Evolutionary conservation across 2,797 vertebrate species (phyloP), one percentile per base, ranked within the genome.

Genomic region (Myripristis jacobus): DNA sequence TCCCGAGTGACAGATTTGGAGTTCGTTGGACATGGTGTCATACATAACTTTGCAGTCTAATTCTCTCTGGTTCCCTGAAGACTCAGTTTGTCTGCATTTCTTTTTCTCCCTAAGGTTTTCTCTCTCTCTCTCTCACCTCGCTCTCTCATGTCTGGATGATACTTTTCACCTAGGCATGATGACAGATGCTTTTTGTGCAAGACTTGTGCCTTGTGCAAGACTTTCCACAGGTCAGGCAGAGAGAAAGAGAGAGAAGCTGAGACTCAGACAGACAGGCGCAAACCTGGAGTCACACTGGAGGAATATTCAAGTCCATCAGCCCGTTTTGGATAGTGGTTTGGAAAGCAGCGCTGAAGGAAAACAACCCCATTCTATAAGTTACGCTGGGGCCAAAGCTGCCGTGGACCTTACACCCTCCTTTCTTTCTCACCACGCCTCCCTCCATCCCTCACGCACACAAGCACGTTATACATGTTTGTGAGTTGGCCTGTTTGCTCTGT

Each of bases 201-300:
- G n/a, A n/a, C n/a, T n/a, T n/a, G n/a, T n/a, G n/a, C n/a, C n/a
- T n/a, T 43, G 64, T 51, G 57, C 13, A 24, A 66, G 24, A 73
- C 41, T 77, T 79, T 64, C 27, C 66, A 63, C 6, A 68, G 50
- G 69, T 22, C 24, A 0, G 21, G 6, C 55, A 43, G 43, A 62
- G 24, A 15, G 24, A 56, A 16, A 43, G 48, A n/a, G 43, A 18
- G 13, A 44, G 18, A 44, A 16, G 7, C 4, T 16, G 43, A 44
- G 43, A 44, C 3, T 4, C 15, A 44, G 13, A 24, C 5, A 52
- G 24, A 52, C 16, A 52, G 52, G 19, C 5, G 6, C 16, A 21
- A 13, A 16, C 15, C 51, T 53, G 51, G 51, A 53, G 13, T 53
- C 18, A 16, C 25, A 29, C 25, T 53, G 29, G 6, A 53, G 25